Evolutionary conservation across 2,888 invertebrate genomes (phyloP).

Genomic region (Drosophila pegasa): DNA sequence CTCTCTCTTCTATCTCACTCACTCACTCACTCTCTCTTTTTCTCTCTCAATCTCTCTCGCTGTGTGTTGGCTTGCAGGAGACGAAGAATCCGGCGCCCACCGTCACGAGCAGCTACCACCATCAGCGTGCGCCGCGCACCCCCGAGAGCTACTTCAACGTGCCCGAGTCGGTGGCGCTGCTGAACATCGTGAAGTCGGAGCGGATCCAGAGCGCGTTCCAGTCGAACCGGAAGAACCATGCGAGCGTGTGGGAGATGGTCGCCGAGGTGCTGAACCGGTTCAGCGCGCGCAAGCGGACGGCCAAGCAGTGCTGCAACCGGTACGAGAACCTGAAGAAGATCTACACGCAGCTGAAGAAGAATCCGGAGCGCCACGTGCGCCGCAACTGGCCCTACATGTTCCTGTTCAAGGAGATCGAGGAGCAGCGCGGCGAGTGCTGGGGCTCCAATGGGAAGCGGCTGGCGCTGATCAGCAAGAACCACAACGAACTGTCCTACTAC

Average conservation of each 20-base stretch:
- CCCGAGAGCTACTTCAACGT: slow-evolving; percentile 85
- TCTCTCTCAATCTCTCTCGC: not conserved
- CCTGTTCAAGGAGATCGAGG: slow-evolving; percentile 84
- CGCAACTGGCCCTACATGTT: slow-evolving; percentile 85
- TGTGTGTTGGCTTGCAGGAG: slow-evolving; percentile 63
- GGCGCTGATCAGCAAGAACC: slow-evolving; percentile 81
- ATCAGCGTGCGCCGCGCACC: slow-evolving; percentile 84
- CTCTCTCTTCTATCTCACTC: not conserved
- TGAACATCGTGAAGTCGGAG: slow-evolving; percentile 84
- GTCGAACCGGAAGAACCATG: slow-evolving; percentile 84
- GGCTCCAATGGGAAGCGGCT: slow-evolving; percentile 83
- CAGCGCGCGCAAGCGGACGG: slow-evolving; percentile 83
- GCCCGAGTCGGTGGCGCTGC: slow-evolving; percentile 84
- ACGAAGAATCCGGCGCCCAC: slow-evolving; percentile 73
- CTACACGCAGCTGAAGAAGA: slow-evolving; percentile 84
- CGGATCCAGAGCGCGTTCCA: slow-evolving; percentile 84
- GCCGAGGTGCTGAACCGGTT: slow-evolving; percentile 84
- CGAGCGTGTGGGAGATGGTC: slow-evolving; percentile 85
- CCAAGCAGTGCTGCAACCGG: slow-evolving; percentile 84
- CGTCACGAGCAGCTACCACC: slow-evolving; percentile 78
- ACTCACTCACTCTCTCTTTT: not conserved
- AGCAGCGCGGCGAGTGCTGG: slow-evolving; percentile 84
- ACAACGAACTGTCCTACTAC: slow-evolving; percentile 84
- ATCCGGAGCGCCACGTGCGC: slow-evolving; percentile 84
- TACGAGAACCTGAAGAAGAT: slow-evolving; percentile 85